phyloP scores from a whole-genome alignment of 2,888 invertebrate species.

The Liodrosophila aerea region DNA sequence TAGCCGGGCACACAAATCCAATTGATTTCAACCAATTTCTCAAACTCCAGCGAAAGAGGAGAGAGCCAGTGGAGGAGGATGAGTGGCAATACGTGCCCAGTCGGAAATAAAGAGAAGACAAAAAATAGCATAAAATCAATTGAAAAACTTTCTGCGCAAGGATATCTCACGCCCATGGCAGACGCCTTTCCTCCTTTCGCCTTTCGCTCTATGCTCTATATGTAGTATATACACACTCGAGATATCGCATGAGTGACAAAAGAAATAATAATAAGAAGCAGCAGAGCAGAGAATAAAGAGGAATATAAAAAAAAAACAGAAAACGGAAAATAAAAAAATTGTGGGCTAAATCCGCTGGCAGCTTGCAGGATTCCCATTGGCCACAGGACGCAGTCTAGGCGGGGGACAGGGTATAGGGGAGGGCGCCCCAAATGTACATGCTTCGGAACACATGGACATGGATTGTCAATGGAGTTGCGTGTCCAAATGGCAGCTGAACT shows the following conservation, averaged over 20 bases:
- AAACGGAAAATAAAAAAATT: slow-evolving; percentile 58
- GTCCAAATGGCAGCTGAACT: slow-evolving; percentile 45
- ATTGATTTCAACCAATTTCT: slow-evolving; percentile 74
- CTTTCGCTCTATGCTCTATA: slow-evolving; percentile 1
- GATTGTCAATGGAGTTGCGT: slow-evolving; percentile 73
- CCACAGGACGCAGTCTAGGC: slow-evolving; percentile 25
- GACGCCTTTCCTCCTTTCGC: slow-evolving; percentile 6
- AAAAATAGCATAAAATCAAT: slow-evolving; percentile 75
- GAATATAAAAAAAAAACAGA: slow-evolving; percentile 29
- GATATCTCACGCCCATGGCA: slow-evolving; percentile 44
- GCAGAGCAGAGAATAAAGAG: slow-evolving; percentile 37
- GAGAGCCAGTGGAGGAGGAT: slow-evolving; percentile 1
- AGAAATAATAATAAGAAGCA: slow-evolving; percentile 34
- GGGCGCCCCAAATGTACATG: slow-evolving; percentile 56
- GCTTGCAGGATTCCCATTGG: slow-evolving; percentile 73
- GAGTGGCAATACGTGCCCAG: slow-evolving; percentile 53
- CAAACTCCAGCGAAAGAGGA: slow-evolving; percentile 16
- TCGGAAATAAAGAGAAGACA: slow-evolving; percentile 56
- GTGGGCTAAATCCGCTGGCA: slow-evolving; percentile 68
- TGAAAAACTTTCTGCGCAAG: slow-evolving; percentile 64
- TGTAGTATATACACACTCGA: slow-evolving; percentile 43
- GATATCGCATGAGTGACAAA: slow-evolving; percentile 76
- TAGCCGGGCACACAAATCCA: slow-evolving; percentile 13
- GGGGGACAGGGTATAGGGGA: neutral
- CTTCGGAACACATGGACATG: slow-evolving; percentile 70